A percentile compares a stretch with the other conserved stretches of the same genome.
Evolutionary conservation across 2,888 invertebrate genomes (phyloP).

Genomic region (Drosophila anceps): DNA sequence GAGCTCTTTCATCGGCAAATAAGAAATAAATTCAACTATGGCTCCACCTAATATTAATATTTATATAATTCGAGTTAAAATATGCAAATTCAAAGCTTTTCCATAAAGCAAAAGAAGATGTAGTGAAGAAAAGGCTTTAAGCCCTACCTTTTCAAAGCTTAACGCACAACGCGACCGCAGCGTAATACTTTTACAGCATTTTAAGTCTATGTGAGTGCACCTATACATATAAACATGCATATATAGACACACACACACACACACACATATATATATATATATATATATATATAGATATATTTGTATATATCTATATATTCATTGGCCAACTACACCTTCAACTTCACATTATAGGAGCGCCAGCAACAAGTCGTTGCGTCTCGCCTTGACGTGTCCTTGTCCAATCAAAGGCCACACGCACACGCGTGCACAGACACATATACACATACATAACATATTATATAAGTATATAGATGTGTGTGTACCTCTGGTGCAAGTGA

Average conservation of each 20-base stretch:
- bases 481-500: slow-evolving; percentile 37
- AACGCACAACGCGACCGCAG: not conserved
- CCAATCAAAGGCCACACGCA: slow-evolving; percentile 24
- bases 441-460: not conserved
- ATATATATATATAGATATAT: not conserved
- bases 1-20: not conserved
- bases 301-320: not conserved
- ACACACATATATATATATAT: not conserved
- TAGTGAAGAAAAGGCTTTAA: not conserved
- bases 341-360: not conserved
- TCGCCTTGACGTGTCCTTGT: slow-evolving; percentile 45
- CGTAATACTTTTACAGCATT: not conserved
- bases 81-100: not conserved
- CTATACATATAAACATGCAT: not conserved
- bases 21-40: not conserved
- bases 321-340: slow-evolving; percentile 1
- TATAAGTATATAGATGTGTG: not conserved
- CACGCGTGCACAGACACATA: slow-evolving; percentile 5
- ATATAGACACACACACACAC: not conserved
- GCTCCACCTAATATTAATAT: not conserved
- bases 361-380: slow-evolving; percentile 48
- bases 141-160: not conserved
- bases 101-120: no score
- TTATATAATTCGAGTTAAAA: not conserved
- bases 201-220: not conserved